phyloP scores from a whole-genome alignment of 2,113 vertebrate species.

The Todiramphus saurophagus region DNA sequence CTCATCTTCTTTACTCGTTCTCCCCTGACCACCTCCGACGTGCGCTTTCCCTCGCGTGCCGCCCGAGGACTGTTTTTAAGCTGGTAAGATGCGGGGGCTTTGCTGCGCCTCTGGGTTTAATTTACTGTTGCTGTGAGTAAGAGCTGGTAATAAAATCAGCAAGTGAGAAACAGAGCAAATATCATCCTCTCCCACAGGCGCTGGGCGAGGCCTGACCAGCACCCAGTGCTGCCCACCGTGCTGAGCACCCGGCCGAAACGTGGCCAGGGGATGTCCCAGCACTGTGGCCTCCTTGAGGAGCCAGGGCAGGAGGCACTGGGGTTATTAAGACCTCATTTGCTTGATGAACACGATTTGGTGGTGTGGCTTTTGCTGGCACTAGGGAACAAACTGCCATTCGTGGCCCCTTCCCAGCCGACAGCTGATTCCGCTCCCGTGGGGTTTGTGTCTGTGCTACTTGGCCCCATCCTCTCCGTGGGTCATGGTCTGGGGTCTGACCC shows the following conservation, averaged over 20 bases:
- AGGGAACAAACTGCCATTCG: neutral
- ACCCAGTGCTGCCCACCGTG: neutral
- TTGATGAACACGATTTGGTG: neutral
- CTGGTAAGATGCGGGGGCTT: neutral
- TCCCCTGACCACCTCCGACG: neutral
- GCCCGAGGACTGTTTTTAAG: slow-evolving; percentile 3
- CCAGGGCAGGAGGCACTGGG: neutral
- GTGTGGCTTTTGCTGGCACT: neutral
- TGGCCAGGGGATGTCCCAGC: rapidly evolving
- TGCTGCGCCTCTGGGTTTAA: neutral
- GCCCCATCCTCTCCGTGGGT: neutral
- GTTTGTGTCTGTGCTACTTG: rapidly evolving
- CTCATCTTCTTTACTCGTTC: neutral
- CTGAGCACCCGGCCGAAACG: rapidly evolving
- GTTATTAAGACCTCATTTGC: neutral
- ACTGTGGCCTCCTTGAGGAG: neutral
- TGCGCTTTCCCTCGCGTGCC: neutral
- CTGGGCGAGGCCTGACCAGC: rapidly evolving
- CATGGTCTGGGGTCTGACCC: neutral
- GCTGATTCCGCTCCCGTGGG: neutral
- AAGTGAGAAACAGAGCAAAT: neutral
- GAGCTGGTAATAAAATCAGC: neutral
- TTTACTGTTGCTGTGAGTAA: neutral
- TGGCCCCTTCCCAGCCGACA: rapidly evolving
- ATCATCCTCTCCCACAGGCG: neutral